Base-by-base conservation (phyloP, 2,797 vertebrate species). In the Cephalopachus bancanus region DNA sequence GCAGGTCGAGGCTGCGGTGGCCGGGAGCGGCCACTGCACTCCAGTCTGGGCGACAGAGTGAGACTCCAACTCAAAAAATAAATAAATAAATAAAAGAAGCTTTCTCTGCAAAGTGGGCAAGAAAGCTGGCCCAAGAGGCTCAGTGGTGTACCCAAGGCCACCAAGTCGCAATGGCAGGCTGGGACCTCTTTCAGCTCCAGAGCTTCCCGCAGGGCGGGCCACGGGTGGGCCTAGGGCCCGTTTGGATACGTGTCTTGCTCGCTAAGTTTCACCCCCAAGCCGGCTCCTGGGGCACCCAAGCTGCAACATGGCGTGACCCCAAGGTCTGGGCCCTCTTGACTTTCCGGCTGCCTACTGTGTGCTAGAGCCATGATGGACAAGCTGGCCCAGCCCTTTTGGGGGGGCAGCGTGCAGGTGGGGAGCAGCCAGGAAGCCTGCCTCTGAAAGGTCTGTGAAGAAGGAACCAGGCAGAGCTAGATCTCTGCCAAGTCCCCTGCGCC, bases 41-140 rank as follows among this genome's bases (percentile, higher is more conserved):
- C 37, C 37, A 37, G 37, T 3, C 37, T 37, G 37, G 37, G 37
- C 37, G 37, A 2, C 37, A 37, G 37, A 37, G 37, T 3, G 37
- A 37, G 37, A 37, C 37, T 37, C 37, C 37, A 37, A 37, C 37
- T 37, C 3, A 37, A 37, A 37, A 37, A 37, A 37, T 2, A 37
- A 37, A n/a, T n/a, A 37, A 37, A 37, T 2, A 37, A 37, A 37
- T 2, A 37, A 37, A 37, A 37, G 37, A 37, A 37, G 37, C 37
- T 37, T 3, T 37, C 37, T 37, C 37, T 37, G 37, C 0, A 0
- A n/a, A 0, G 11, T 1, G 20, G 67, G 59, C 10, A 72, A 72
- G 33, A 10, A 72, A 72, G 3, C 69, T 22, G 19, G 69, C 19
- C 33, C 69, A 24, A 72, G 69, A 44, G 5, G 37, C 10, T 4